Evolutionary conservation across 2,888 invertebrate species (phyloP), one percentile per base, ranked within the genome.

Genomic region (Drosophila meridionalis): DNA sequence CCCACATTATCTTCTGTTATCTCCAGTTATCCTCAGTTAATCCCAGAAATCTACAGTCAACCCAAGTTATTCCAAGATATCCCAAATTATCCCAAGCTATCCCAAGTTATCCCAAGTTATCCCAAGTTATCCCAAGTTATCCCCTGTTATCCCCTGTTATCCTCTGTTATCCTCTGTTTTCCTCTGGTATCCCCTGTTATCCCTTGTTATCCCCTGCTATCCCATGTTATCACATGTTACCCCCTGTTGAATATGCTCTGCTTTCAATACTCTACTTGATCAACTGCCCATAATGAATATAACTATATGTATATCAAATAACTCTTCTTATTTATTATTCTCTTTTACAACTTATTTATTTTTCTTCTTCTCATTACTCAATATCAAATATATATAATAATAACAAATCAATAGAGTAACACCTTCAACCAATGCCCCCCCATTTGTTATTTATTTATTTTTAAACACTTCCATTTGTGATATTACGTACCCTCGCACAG

Each of bases 401-500:
- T 48, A 30, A 4, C 9, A 4, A 34, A 52, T 52, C 34, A 14
- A 34, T 52, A 4, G 0, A 34, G 3, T 34, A 11, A 12, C 11
- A 52, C 5, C 20, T 34, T 34, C 9, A 12, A 20, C 20, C 34
- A 12, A 12, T 50, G 7, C 1, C 7, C 7, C 7, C 42, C 2
- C 14, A 14, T 14, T 40, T 6, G 7, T 11, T 14, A n/a, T 47
- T 38, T 14, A 14, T 45, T 64, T 5, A 47, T 12, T 32, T 34
- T 32, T 36, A 20, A 34, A 20, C 34, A 36, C 20, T 30, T 43
- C 11, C 42, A 36, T 65, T 8, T 14, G 34, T 14, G 14, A 2
- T 2, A 36, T 26, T 32, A 12, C 5, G 8, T 30, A 57, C 73
- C 67, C 58, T 63, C 9, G 50, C 50, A 11, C 11, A 42, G n/a